phyloP scores from a whole-genome alignment of 2,113 vertebrate genomes.

The Engraulis encrasicolus region DNA sequence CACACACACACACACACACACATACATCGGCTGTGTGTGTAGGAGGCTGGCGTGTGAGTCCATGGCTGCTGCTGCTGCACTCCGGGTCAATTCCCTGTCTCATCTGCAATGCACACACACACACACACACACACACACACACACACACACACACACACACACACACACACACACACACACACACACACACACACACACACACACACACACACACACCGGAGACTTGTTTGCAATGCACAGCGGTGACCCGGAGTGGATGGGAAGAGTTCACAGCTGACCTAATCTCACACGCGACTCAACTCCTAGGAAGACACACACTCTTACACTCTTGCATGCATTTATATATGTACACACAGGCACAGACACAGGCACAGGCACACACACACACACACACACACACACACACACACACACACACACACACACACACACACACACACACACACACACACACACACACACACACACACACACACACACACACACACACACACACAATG shows the following conservation, averaged over 20 bases:
- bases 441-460: not conserved
- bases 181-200: too few relatives aligned
- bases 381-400: not conserved
- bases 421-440: conserved; percentile 18
- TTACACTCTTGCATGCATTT: too few relatives aligned
- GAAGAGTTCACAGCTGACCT: not conserved
- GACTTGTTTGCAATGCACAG: not conserved
- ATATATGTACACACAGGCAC: too few relatives aligned
- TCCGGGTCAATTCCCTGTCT: not conserved
- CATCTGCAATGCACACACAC: too few relatives aligned
- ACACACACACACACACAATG: too few relatives aligned
- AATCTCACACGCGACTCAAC: not conserved
- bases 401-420: not conserved
- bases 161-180: too few relatives aligned
- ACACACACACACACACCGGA: too few relatives aligned
- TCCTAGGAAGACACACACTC: not conserved
- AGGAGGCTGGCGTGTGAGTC: not conserved
- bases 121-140: too few relatives aligned
- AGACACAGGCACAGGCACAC: too few relatives aligned
- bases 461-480: not conserved
- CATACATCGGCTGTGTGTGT: not conserved
- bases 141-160: too few relatives aligned
- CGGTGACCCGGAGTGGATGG: not conserved
- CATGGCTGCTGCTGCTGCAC: not conserved
- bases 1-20: too few relatives aligned